Conservation (phyloP, 2,888 invertebrate species). For the Seira ritae region DNA sequence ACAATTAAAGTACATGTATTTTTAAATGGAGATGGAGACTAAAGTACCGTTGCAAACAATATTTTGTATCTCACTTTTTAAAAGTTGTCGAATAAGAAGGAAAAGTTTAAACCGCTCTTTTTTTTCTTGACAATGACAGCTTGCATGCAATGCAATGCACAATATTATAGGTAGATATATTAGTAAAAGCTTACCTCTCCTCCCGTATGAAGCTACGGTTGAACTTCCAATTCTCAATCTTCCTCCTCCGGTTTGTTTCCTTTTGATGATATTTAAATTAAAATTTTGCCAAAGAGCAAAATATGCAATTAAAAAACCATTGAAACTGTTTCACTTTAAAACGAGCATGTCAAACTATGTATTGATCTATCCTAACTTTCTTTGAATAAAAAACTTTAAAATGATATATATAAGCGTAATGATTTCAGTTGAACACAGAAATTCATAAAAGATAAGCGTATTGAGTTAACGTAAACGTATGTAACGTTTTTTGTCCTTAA, state of each 20-base stretch:
- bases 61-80: no score
- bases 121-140: neutral
- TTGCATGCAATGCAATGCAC: neutral
- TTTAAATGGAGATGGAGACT: no score
- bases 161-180: neutral
- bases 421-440: constrained; percentile 5
- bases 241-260: constrained; percentile 52
- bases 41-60: no score
- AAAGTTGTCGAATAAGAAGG: no score
- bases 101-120: no score
- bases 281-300: constrained; percentile 1
- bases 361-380: neutral
- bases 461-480: neutral
- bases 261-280: neutral
- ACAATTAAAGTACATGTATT: no score
- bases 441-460: neutral
- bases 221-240: constrained; percentile 30
- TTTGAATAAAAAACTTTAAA: constrained; percentile 7
- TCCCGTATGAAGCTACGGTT: neutral
- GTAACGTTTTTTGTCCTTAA: constrained; percentile 20
- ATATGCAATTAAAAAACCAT: neutral
- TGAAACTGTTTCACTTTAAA: neutral
- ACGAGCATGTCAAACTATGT: neutral
- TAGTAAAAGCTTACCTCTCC: constrained; percentile 41
- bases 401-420: constrained; percentile 23